Base-by-base conservation (phyloP, 2,888 invertebrate species). In the Leptinotarsa haldemani region DNA sequence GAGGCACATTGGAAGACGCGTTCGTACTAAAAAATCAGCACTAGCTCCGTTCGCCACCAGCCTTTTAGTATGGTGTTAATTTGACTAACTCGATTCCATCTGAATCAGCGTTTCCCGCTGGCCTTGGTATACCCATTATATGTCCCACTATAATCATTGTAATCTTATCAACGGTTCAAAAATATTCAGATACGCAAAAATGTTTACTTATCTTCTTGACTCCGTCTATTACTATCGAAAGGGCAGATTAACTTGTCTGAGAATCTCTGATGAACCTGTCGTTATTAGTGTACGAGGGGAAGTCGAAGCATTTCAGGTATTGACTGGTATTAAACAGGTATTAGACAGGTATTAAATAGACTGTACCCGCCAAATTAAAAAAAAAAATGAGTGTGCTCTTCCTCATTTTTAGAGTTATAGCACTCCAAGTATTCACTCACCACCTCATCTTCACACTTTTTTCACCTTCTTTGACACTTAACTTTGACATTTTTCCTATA, bases 81-180 rank as follows among this genome's bases (percentile, higher is more conserved):
- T 80, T 79, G 78, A 70, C 77, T 67, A 76, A 79, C 75, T 82
- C 79, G 81, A 80, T 82, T 81, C 77, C 80, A 80, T 81, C 79
- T 81, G 79, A 80, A 80, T 83, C 79, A 80, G 72, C 77, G 78
- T 75, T 79, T 78, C 80, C 80, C 77, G 78, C 73, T 80, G 83
- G 80, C 84, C 84, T 84, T 84, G 84, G 74, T 75, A 79, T 76
- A 80, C 80, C 83, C 83, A 81, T 82, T 82, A 81, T 78, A 74
- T 74, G 69, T 69, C 74, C 74, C 80, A 82, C 74, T 80, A 83
- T 79, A 82, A 84, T 83, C 83, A 78, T 71, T 79, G 79, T 83
- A 85, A 85, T 85, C 85, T 86, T 85, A 86, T 86, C 86, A 83
- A 78, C 79, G 79, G 82, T 84, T 84, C 83, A 83, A 83, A 84